Percentiles rank a stretch among this genome's conserved stretches.
Conservation (phyloP, 2,888 invertebrate genomes). For the Cremastinae sp. region DNA sequence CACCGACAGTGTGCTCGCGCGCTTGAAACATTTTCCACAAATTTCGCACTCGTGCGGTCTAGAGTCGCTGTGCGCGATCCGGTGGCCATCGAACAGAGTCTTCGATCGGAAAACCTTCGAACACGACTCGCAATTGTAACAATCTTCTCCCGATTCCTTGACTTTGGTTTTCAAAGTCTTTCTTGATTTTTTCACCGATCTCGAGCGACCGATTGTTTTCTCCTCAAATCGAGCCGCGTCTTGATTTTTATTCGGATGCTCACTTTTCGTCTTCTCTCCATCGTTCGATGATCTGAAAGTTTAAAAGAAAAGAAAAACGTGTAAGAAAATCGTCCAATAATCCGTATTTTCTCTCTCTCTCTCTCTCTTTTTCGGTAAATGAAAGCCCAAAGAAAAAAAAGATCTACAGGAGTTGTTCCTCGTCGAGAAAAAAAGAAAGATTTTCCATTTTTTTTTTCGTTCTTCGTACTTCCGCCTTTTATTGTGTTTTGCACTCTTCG, state of each 20-base stretch:
- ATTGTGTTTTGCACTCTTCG: constrained; percentile 7
- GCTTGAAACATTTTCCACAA: constrained; percentile 74
- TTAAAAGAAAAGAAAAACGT: constrained; percentile 41
- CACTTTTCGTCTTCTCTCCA: not conserved
- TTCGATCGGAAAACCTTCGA: constrained; percentile 71
- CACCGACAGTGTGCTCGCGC: constrained; percentile 73
- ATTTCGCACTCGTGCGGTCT: constrained; percentile 74
- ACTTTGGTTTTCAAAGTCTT: not conserved
- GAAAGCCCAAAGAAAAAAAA: not conserved
- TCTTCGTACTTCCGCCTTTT: too few species aligned
- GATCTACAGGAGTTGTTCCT: too few species aligned
- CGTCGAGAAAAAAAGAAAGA: too few species aligned
- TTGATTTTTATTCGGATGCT: not conserved
- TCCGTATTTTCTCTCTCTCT: constrained; percentile 24
- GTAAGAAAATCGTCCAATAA: constrained; percentile 24
- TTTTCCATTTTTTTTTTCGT: not conserved
- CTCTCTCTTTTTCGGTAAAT: constrained; percentile 2
- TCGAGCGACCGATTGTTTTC: not conserved
- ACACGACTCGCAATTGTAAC: constrained; percentile 71
- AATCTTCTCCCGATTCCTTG: constrained; percentile 3
- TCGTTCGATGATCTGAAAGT: constrained; percentile 51
- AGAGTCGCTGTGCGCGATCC: constrained; percentile 73
- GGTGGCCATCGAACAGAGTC: constrained; percentile 73
- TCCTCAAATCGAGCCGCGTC: not conserved
- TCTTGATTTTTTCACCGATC: not conserved